These are phyloP conservation scores for Chouioia cunea DNA, from an alignment of 2,888 invertebrate genomes.

Conservation along the genomic window DNA sequence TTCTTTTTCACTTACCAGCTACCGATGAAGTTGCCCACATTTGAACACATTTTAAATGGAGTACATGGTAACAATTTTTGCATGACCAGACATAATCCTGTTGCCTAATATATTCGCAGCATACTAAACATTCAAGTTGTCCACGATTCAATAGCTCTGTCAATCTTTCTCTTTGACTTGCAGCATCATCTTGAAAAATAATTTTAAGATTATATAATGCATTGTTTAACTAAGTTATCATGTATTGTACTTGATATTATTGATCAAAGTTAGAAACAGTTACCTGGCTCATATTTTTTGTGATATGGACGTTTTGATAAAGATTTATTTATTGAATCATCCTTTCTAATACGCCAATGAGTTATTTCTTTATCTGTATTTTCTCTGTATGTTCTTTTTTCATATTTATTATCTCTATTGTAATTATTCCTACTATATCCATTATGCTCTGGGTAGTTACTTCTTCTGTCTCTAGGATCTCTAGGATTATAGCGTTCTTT, in stretches of 20 bases:
- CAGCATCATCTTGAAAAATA: constrained; percentile 58
- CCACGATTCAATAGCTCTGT: constrained; percentile 86
- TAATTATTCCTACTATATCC: constrained; percentile 51
- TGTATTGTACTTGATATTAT: not conserved
- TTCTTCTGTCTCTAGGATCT: constrained; percentile 53
- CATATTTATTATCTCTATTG: constrained; percentile 47
- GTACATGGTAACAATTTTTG: constrained; percentile 89
- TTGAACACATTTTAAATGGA: constrained; percentile 90
- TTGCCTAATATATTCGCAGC: constrained; percentile 88
- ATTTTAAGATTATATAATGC: constrained; percentile 19
- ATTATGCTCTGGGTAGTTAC: constrained; percentile 53
- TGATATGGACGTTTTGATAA: constrained; percentile 51
- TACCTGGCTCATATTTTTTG: constrained; percentile 57
- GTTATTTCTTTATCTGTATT: constrained; percentile 53
- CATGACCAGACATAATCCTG: constrained; percentile 92
- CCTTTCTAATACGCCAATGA: constrained; percentile 57
- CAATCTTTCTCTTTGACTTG: constrained; percentile 86
- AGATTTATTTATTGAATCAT: constrained; percentile 70
- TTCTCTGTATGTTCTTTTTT: constrained; percentile 51
- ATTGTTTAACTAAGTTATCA: not conserved
- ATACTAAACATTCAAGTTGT: constrained; percentile 92
- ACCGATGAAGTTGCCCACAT: constrained; percentile 92
- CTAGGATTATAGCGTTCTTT: constrained; percentile 41
- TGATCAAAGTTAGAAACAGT: not conserved
- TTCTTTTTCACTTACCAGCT: constrained; percentile 69